Base-by-base conservation (phyloP, 2,113 vertebrate genomes). In the Thryonomys swinderianus region DNA sequence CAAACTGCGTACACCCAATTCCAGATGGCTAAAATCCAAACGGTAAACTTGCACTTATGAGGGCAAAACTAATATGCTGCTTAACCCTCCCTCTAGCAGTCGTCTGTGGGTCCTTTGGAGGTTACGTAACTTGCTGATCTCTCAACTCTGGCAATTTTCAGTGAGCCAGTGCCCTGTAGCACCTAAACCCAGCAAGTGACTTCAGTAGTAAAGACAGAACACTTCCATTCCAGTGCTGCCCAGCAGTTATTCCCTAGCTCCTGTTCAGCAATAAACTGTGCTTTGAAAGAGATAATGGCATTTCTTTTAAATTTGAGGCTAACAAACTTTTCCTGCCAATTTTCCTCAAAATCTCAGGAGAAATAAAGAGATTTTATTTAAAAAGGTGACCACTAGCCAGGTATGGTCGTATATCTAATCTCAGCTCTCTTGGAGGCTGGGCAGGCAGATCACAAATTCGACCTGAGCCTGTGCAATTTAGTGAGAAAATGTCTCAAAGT, bases 1-100 rank as follows among this genome's bases (percentile, higher is more conserved):
- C 93, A 94, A 95, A 95, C 79, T 2, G 12, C 88, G 40, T 82
- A 95, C 90, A 85, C 81, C 89, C 87, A 51, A 96, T 96, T 97
- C 90, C 71, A 87, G 62, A 3, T 48, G 34, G 85, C 61, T 64
- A 57, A 93, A 96, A 90, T 80, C 12, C 73, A 30, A 32, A 37
- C 53, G 27, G 2, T 34, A 40, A 90, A 48, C 90, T 76, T 96
- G 85, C 80, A 96, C 45, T 51, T 85, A 94, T 64, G 59, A 91
- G 86, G 86, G 57, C 64, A 81, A 94, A 95, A 81, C 42, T 69
- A 83, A 61, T 55, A 87, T 25, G 55, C 13, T 83, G 61, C 59
- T 85, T 84, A 92, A 64, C 66, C 40, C 87, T 92, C 76, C 74
- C 37, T 53, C 51, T 3, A 90, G 89, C 3, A 82, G 62, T 93